Base-by-base conservation (phyloP, 2,888 invertebrate genomes). In the Digitonthophagus gazella region DNA sequence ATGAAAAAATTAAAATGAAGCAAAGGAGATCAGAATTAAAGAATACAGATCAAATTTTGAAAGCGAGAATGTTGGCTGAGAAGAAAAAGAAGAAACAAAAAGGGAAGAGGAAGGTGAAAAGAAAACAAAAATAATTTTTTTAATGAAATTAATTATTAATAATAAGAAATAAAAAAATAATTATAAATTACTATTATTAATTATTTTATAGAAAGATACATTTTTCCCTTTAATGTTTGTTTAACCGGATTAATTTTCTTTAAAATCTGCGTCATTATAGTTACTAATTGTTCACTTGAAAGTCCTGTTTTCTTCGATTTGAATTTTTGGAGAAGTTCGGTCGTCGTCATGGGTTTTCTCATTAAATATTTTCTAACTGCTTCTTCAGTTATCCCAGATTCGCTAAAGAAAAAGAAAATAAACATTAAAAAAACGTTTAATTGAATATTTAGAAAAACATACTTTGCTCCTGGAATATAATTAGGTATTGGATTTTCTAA, bases 301-400 rank as follows among this genome's bases (percentile, higher is more conserved):
- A 97, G 88, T 2, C 96, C 96, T 6, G 94, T 93, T 78, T 96
- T 94, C 83, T 97, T 96, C 55, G 93, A 93, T 81, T 96, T 96
- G 85, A 98, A 96, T 85, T 98, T 98, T 73, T 96, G 95, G 58
- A 98, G 84, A 28, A 98, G 85, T 80, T 98, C 98, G 0, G 96
- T 98, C 0, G 98, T 95, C 0, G 98, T 98, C 93, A 98, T 97
- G 0, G 98, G 99, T 79, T 98, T 98, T 6, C 98, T 89, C 82
- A 94, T 93, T 28, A 99, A 85, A 84, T 99, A 98, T 14, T 97
- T 90, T 1, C 97, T 87, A 3, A 99, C 96, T 0, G 96, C 93
- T 77, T 97, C 97, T 80, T 98, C 97, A 0, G 95, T 95, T 54
- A 97, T 95, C 65, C 95, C 95, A 79, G 93, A 93, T 76, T 94